These are phyloP conservation scores for Sciurus carolinensis DNA, from an alignment of 2,797 vertebrate species.

Conservation along the genomic window DNA sequence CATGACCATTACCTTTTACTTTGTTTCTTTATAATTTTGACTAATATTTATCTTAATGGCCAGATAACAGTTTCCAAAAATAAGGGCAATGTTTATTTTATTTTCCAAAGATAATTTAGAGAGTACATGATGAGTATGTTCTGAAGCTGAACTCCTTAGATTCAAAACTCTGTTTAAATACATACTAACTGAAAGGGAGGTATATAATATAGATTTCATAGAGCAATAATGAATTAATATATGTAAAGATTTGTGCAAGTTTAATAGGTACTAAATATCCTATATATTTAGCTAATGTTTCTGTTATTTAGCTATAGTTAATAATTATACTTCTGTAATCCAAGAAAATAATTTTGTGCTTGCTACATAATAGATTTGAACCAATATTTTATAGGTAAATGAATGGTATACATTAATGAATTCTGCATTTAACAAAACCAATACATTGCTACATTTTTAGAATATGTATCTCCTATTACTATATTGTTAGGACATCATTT, in stretches of 20 bases:
- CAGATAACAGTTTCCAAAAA: background rate
- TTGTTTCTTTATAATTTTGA: constrained; percentile 11
- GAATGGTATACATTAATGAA: background rate
- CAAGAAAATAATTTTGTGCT: background rate
- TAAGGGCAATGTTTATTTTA: background rate
- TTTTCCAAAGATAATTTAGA: background rate
- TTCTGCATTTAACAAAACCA: background rate
- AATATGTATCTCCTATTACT: background rate
- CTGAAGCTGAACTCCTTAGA: background rate
- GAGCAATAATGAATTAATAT: background rate
- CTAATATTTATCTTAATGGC: background rate
- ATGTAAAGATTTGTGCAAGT: background rate
- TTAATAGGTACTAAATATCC: background rate
- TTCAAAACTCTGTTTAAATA: background rate
- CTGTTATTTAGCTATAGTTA: background rate
- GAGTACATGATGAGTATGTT: background rate
- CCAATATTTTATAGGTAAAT: background rate
- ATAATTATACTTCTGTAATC: background rate
- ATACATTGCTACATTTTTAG: background rate
- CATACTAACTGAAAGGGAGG: background rate
- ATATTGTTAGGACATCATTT: background rate
- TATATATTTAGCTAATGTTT: background rate
- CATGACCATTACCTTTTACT: background rate
- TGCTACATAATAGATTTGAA: background rate
- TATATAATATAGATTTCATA: background rate